Percentiles rank a stretch among this genome's conserved stretches.
Conservation (phyloP, 2,797 vertebrate species). For the Acipenser ruthenus region DNA sequence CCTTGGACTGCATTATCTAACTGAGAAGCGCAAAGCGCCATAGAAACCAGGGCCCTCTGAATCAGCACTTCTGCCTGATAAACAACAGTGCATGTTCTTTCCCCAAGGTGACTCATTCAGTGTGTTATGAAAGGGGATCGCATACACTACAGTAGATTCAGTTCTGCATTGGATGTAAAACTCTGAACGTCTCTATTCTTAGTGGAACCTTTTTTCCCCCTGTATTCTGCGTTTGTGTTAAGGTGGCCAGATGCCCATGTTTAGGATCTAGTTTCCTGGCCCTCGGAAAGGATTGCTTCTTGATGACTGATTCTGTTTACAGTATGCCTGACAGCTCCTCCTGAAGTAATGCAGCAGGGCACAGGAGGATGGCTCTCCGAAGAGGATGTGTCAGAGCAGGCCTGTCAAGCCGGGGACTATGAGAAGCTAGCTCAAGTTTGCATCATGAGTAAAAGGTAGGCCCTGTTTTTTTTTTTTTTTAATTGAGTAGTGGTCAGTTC, state of each 20-base stretch:
- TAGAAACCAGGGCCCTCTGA: conserved; percentile 44
- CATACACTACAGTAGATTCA: neutral
- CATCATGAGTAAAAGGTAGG: conserved; percentile 77
- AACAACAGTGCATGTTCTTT: conserved; percentile 26
- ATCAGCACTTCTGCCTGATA: conserved; percentile 48
- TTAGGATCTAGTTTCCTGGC: conserved; percentile 49
- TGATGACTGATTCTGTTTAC: conserved; percentile 55
- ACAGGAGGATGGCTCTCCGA: conserved; percentile 52
- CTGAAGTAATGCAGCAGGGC: conserved; percentile 62
- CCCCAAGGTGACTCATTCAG: neutral
- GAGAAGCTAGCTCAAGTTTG: conserved; percentile 69
- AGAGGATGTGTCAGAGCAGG: conserved; percentile 67
- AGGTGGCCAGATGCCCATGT: conserved; percentile 41
- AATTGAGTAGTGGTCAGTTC: neutral
- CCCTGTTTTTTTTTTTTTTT: conserved; percentile 14
- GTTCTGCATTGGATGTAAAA: neutral
- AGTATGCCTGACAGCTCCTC: conserved; percentile 73
- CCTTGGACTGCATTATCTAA: conserved; percentile 39
- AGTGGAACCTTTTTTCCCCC: conserved; percentile 20
- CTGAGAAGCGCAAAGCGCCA: conserved; percentile 43
- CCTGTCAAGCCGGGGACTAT: conserved; percentile 59
- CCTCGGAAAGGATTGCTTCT: conserved; percentile 34
- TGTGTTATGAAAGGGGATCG: neutral
- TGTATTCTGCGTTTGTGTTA: conserved; percentile 35
- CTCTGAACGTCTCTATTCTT: neutral